Evolutionary conservation across 30 jellyfish, hydroid and myxozoan genomes (phyloP).

Genomic region (Aurelia sp.): DNA sequence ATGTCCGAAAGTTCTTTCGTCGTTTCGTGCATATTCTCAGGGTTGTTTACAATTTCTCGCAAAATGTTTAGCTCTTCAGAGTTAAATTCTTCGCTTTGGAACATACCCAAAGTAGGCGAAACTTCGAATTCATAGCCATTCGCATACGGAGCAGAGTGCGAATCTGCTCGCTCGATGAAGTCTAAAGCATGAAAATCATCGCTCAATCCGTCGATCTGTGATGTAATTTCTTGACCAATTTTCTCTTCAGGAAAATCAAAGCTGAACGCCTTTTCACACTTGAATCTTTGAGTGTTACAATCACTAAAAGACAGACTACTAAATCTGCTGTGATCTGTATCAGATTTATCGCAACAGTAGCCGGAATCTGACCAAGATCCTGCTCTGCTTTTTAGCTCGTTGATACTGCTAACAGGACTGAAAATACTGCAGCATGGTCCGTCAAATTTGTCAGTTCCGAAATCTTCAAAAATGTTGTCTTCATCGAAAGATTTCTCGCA

Average conservation of each 20-base stretch:
- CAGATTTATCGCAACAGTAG: conserved; percentile 58
- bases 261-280: neutral
- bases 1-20: conserved; percentile 72
- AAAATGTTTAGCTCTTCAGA: conserved; percentile 41
- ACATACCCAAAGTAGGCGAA: neutral
- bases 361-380: conserved; percentile 80
- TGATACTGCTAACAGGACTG: too few species aligned
- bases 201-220: neutral
- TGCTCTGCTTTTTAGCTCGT: conserved; percentile 24
- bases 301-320: conserved; percentile 70
- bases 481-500: too few species aligned
- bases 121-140: neutral
- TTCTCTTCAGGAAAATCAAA: neutral
- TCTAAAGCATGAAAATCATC: neutral
- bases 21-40: conserved; percentile 64
- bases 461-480: too few species aligned
- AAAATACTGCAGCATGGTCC: too few species aligned
- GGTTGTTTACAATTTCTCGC: conserved; percentile 35
- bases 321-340: conserved; percentile 62
- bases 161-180: neutral
- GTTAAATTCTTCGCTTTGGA: conserved; percentile 6
- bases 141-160: neutral
- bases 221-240: neutral
- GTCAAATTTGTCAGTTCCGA: too few species aligned
- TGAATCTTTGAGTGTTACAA: neutral